Evolutionary conservation across 2,888 invertebrate species (phyloP).

Genomic region (Lampropteryx suffumata): DNA sequence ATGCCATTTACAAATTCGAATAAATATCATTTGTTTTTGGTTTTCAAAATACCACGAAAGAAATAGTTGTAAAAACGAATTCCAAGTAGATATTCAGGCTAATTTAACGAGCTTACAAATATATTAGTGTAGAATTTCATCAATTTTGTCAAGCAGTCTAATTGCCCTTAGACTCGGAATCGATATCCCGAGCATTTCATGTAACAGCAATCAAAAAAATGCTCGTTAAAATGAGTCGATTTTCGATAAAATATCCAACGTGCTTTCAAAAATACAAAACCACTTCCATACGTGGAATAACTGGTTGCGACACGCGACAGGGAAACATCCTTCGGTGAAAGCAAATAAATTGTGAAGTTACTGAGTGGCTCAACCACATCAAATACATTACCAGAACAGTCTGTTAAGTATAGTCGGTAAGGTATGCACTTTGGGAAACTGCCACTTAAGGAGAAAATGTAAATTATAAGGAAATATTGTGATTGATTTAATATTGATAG

Average conservation of each 20-base stretch:
- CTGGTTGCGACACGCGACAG: conserved; percentile 54
- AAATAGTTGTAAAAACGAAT: too few relatives aligned
- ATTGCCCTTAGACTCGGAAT: conserved; percentile 8
- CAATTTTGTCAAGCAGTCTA: conserved; percentile 3
- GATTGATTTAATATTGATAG: too few relatives aligned
- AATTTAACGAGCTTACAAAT: not conserved
- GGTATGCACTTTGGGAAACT: not conserved
- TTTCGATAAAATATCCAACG: conserved; percentile 32
- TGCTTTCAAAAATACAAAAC: conserved; percentile 51
- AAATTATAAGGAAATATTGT: too few relatives aligned
- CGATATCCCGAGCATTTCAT: conserved; percentile 5
- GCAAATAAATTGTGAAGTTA: conserved; percentile 66
- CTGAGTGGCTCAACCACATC: conserved; percentile 15
- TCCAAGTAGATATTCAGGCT: not conserved
- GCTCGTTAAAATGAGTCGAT: conserved; percentile 25
- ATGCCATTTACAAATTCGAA: conserved; percentile 3
- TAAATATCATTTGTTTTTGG: too few relatives aligned
- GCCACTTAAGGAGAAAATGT: not conserved
- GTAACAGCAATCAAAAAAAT: conserved; percentile 24
- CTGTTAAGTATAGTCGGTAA: not conserved
- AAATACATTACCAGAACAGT: conserved; percentile 2
- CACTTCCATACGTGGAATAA: conserved; percentile 47
- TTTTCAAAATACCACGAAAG: too few relatives aligned
- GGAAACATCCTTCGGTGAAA: conserved; percentile 68
- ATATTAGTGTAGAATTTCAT: not conserved